phyloP scores from a whole-genome alignment of 2,113 vertebrate species.

The Bubo scandiacus region DNA sequence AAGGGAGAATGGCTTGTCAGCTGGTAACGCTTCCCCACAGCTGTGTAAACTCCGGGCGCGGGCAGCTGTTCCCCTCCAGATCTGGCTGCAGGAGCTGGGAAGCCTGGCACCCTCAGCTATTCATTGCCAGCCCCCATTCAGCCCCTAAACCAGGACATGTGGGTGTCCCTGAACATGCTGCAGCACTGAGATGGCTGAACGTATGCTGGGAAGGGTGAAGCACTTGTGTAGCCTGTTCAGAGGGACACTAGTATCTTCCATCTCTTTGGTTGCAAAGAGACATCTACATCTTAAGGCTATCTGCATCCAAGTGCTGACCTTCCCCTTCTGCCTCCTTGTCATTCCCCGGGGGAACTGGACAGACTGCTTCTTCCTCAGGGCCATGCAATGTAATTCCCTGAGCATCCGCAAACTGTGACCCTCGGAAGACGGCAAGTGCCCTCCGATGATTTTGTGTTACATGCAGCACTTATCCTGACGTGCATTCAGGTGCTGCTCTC shows the following conservation, averaged over 20 bases:
- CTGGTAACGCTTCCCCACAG: conserved; percentile 50
- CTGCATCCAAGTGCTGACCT: neutral
- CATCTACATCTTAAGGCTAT: neutral
- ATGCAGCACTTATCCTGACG: neutral
- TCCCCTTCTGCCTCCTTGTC: neutral
- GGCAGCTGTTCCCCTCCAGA: conserved; percentile 61
- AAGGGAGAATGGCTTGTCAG: conserved; percentile 21
- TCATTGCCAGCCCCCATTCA: neutral
- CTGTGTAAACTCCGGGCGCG: conserved; percentile 21
- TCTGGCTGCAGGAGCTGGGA: neutral
- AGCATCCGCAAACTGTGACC: accelerated
- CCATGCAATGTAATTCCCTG: neutral
- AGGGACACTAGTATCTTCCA: neutral
- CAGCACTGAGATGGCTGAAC: neutral
- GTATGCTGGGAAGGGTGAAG: neutral
- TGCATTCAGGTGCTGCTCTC: neutral
- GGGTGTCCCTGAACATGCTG: neutral
- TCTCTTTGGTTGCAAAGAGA: neutral
- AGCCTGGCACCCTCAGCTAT: conserved; percentile 31
- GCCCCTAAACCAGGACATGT: accelerated
- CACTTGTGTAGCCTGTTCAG: neutral
- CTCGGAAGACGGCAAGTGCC: neutral
- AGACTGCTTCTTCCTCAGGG: neutral
- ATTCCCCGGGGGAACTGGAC: neutral
- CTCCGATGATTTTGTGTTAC: neutral